Evolutionary conservation across 2,888 invertebrate genomes (phyloP), one percentile per base, ranked within the genome.

Genomic region (Spodoptera littoralis): DNA sequence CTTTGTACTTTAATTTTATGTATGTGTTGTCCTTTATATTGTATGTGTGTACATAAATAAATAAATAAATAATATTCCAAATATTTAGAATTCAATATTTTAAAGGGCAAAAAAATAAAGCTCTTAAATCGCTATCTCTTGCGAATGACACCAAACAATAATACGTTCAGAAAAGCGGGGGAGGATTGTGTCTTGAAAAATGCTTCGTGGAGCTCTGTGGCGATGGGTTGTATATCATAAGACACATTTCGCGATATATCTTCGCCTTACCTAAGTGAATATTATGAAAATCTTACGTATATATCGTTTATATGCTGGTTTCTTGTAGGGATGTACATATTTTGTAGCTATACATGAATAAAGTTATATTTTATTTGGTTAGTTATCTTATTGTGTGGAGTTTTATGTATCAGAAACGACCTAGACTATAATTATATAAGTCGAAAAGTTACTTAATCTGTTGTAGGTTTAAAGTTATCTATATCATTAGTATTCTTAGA

Each of bases 151-250:
- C 85, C 85, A 80, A 52, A 79, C 77, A 66, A 74, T 81, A 86
- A 87, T 86, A 86, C 86, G 85, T 86, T 84, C 79, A 87, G 86
- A 84, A 86, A 84, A 81, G 86, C 86, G 88, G 79, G 92, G 92
- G 92, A 84, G 91, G 88, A 88, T 90, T 90, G 87, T 87, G 91
- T 88, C 90, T 92, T 92, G 91, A 92, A 93, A 93, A 92, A 91
- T 91, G 90, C 87, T 89, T 79, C 84, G 79, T 84, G 77, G 83
- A 85, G 87, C 86, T 82, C 81, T 80, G 82, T 76, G 77, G 83
- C 82, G 88, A 84, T 84, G 86, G 84, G 80, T 82, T 85, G 84
- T 84, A 81, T 83, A 85, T 84, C 77, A 76, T 77, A 50, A 65
- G 74, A 78, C 73, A 79, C 80, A 83, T 84, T 76, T 68, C 73